phyloP scores from a whole-genome alignment of 2,888 invertebrate genomes.

The Zygaena filipendulae region DNA sequence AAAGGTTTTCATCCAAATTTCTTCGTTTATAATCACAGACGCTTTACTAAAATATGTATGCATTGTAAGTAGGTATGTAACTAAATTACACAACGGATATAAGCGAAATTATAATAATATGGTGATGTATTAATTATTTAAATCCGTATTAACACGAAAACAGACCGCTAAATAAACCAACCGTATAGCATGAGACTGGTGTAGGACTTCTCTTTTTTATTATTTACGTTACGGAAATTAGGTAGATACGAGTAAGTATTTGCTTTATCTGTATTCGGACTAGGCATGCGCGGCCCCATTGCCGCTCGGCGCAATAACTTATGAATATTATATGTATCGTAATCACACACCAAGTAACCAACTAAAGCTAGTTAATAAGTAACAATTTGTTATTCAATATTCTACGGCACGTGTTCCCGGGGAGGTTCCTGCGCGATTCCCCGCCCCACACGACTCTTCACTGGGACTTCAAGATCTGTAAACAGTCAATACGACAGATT shows the following conservation, averaged over 20 bases:
- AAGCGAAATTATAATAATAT: conserved; percentile 40
- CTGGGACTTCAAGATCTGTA: conserved; percentile 54
- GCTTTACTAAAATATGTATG: conserved; percentile 65
- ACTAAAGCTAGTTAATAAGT: conserved; percentile 57
- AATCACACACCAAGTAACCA: conserved; percentile 63
- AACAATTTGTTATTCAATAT: conserved; percentile 51
- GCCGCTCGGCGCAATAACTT: conserved; percentile 60
- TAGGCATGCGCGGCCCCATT: conserved; percentile 54
- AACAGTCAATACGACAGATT: conserved; percentile 18
- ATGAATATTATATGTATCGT: conserved; percentile 49
- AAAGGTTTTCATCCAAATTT: conserved; percentile 60
- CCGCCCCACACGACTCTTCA: conserved; percentile 28
- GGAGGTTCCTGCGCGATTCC: conserved; percentile 44
- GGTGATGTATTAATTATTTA: conserved; percentile 30
- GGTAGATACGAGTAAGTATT: conserved; percentile 61
- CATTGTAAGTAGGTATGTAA: conserved; percentile 29
- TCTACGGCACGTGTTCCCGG: conserved; percentile 39
- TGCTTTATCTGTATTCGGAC: conserved; percentile 61
- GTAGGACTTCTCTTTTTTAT: conserved; percentile 40
- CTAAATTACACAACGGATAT: conserved; percentile 48
- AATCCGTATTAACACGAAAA: conserved; percentile 46
- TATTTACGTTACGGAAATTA: conserved; percentile 51
- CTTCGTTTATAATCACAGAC: conserved; percentile 67
- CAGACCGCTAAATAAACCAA: conserved; percentile 60
- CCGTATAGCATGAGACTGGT: conserved; percentile 46